Base-by-base conservation (phyloP, 2,888 invertebrate species). In the Phengaris alcon region DNA sequence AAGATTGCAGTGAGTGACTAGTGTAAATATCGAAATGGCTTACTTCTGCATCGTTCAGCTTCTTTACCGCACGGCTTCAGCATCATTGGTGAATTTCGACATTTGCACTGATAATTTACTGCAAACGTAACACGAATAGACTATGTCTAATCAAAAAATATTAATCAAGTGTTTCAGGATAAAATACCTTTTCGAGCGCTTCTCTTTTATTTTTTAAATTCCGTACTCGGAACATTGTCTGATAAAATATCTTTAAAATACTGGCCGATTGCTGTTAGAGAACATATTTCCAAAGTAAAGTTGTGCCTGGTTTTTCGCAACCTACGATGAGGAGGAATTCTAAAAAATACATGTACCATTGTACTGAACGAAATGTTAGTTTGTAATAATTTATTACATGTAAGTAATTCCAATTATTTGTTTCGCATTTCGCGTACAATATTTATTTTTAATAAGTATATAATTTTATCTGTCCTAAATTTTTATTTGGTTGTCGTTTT, bases 301-400 rank as follows among this genome's bases (percentile, higher is more conserved):
- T 46, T 46, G 46, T 46, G 6, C 6, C 48, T 22, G 59, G 9
- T 44, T 64, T 35, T 35, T 22, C 35, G 35, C 6, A 13, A 64
- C 64, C 35, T 64, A 64, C 35, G 12, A 64, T 35, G 4, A 12
- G 64, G 35, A 64, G 35, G 12, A 64, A 12, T 64, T n/a, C 9
- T n/a, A 55, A n/a, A 35, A 64, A 22, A 22, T 22, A 22, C 22
- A 22, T 22, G 22, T 35, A 35, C 22, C 10, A 59, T 10, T 59
- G 59, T 54, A 54, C 54, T 54, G 54, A 12, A 12, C 12, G 54
- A 54, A 59, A 59, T 22, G 15, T 59, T 59, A 59, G 59, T 59
- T 59, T 59, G 15, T 59, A 59, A 59, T 54, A 22, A 59, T 22
- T 59, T 59, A 59, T 59, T 59, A 59, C 22, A 15, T 59, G 22